Evolutionary conservation across 1,140 invertebrate species (phyloP), one percentile per base, ranked within the genome.

Genomic region (Sycophaga agraensis): DNA sequence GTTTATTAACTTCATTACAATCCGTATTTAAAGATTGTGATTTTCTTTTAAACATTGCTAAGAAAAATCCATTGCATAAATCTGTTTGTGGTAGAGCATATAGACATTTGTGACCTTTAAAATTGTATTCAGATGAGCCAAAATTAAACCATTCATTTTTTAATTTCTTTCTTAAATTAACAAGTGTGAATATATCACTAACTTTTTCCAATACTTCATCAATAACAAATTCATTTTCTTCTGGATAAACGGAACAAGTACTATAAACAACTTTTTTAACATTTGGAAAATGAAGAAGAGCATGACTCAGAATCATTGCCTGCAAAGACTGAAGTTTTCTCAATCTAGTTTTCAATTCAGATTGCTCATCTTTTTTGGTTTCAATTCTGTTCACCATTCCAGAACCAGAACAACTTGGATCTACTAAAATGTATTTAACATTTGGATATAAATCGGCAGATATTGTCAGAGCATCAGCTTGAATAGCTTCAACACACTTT

Each of bases 331-430:
- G 85, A 8, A 98, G 73, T 70, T 86, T 89, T 21, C 81, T 77
- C 0, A 96, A 70, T 45, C 92, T 82, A 37, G n/a, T 9, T 2
- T 14, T 0, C 2, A 63, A 31, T 37, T 63, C 21, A 11, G 4
- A 0, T 21, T 37, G 19, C 16, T 35, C 31, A 43, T 43, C 34
- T n/a, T 53, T 16, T 37, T 14, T 56, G 1, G 54, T 28, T 40
- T 59, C 48, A 61, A 51, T 26, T 69, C 62, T 59, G 12, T 46
- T 31, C 4, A 54, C 75, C 66, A 75, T 84, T 88, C 97, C 97
- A 79, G 93, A 94, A 37, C 96, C 96, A 61, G 93, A 94, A 80
- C 96, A 99, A 59, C 93, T 94, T 4, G 96, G 96, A 84, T 99
- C 97, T 0, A 99, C 86, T 19, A 99, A 78, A 66, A 98, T 91